phyloP scores from a whole-genome alignment of 2,888 invertebrate species.

The Salpingus planirostris region DNA sequence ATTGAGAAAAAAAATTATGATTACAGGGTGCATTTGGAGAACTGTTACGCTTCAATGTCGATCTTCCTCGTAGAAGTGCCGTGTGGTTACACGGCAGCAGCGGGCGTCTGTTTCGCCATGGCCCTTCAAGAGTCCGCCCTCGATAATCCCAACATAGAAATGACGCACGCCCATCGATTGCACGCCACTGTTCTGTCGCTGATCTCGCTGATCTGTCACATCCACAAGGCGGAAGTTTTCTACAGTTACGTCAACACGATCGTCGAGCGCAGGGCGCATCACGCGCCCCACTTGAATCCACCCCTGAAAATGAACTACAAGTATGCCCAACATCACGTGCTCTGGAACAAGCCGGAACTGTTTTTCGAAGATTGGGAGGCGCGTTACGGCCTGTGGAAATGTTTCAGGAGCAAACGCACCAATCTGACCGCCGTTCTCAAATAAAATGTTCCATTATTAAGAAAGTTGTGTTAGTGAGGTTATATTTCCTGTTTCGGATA shows the following conservation, averaged over 20 bases:
- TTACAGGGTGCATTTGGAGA: constrained; percentile 44
- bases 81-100: constrained; percentile 52
- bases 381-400: constrained; percentile 56
- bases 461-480: too few relatives aligned
- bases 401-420: constrained; percentile 39
- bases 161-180: constrained; percentile 43
- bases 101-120: constrained; percentile 51
- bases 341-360: constrained; percentile 53
- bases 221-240: constrained; percentile 50
- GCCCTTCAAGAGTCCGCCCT: constrained; percentile 51
- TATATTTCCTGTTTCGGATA: too few relatives aligned
- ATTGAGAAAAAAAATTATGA: constrained; percentile 1
- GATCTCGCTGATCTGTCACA: constrained; percentile 54
- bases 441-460: too few relatives aligned
- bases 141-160: constrained; percentile 34
- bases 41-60: constrained; percentile 47
- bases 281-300: constrained; percentile 57
- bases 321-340: constrained; percentile 47
- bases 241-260: constrained; percentile 51
- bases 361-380: constrained; percentile 60
- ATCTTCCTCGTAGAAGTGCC: constrained; percentile 51
- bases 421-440: too few relatives aligned
- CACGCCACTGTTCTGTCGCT: constrained; percentile 52
- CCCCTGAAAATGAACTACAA: constrained; percentile 48
- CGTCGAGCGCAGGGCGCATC: constrained; percentile 48